Evolutionary conservation across 2,113 vertebrate species (phyloP).

Genomic region (Falcunculus frontatus): DNA sequence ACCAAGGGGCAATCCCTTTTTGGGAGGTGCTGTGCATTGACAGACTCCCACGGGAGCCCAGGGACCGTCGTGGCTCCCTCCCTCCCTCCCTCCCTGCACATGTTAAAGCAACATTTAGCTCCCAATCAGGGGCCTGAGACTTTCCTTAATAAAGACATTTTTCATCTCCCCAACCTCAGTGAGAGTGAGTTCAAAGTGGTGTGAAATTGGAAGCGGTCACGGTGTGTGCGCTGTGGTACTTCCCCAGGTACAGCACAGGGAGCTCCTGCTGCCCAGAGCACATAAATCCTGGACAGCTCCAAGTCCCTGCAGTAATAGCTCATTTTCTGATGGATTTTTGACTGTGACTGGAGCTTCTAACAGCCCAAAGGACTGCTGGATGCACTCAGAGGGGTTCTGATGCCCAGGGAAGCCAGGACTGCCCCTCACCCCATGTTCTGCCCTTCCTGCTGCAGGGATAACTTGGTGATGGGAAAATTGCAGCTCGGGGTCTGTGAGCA

Average conservation of each 20-base stretch:
- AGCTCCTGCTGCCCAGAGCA: background rate
- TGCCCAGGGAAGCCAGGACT: background rate
- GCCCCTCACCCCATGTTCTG: rapidly evolving
- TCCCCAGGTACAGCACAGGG: background rate
- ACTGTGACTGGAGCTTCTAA: background rate
- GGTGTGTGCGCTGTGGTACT: background rate
- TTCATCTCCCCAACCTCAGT: background rate
- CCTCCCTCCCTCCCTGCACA: background rate
- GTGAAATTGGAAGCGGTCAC: slow-evolving; percentile 41
- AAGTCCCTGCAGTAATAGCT: background rate
- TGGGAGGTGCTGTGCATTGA: background rate
- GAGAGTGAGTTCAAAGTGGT: background rate
- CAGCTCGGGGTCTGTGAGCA: background rate
- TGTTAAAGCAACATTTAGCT: background rate
- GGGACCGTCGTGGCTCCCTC: background rate
- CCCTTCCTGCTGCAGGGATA: background rate
- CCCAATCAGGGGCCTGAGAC: background rate
- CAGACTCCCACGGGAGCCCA: background rate
- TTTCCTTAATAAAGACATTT: slow-evolving; percentile 25
- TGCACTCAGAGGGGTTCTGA: background rate
- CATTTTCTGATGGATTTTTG: background rate
- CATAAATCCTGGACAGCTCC: background rate
- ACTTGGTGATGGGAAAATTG: background rate
- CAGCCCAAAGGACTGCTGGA: background rate
- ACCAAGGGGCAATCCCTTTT: background rate